These are phyloP conservation scores for Anarhynchus alexandrinus DNA, from an alignment of 2,113 vertebrate genomes.

Conservation along the genomic window DNA sequence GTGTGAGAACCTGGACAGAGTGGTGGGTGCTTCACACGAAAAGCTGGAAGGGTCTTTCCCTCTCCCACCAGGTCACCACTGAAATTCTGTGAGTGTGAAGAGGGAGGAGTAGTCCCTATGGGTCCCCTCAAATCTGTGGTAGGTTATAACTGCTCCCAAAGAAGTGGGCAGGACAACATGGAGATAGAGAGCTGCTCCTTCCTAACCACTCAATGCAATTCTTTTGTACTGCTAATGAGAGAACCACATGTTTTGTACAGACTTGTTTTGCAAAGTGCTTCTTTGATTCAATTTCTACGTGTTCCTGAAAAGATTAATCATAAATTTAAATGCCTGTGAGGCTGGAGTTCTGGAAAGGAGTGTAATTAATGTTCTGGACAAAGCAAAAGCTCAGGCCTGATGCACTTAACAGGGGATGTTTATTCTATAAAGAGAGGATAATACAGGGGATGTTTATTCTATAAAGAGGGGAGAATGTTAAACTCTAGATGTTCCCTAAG, in stretches of 20 bases:
- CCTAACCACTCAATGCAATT: not conserved
- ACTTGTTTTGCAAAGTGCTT: not conserved
- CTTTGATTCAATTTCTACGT: not conserved
- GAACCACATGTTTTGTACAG: not conserved
- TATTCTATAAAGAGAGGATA: not conserved
- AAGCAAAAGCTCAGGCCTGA: not conserved
- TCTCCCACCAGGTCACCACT: rapidly evolving
- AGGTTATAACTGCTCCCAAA: not conserved
- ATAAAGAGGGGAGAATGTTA: not conserved
- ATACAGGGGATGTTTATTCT: not conserved
- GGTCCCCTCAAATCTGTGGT: not conserved
- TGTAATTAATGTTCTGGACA: not conserved
- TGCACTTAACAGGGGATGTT: not conserved
- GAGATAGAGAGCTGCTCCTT: not conserved
- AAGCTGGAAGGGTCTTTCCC: not conserved
- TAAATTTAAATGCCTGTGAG: conserved; percentile 13
- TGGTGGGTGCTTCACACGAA: rapidly evolving
- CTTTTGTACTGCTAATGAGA: conserved; percentile 1
- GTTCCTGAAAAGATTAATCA: conserved; percentile 10
- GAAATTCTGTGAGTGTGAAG: not conserved
- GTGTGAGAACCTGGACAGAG: not conserved
- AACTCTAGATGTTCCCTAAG: not conserved
- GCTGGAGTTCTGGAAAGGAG: not conserved
- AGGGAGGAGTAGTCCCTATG: not conserved
- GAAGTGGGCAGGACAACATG: not conserved